These are phyloP conservation scores for Nothobranchius furzeri DNA, from an alignment of 2,113 vertebrate species.

Conservation along the genomic window DNA sequence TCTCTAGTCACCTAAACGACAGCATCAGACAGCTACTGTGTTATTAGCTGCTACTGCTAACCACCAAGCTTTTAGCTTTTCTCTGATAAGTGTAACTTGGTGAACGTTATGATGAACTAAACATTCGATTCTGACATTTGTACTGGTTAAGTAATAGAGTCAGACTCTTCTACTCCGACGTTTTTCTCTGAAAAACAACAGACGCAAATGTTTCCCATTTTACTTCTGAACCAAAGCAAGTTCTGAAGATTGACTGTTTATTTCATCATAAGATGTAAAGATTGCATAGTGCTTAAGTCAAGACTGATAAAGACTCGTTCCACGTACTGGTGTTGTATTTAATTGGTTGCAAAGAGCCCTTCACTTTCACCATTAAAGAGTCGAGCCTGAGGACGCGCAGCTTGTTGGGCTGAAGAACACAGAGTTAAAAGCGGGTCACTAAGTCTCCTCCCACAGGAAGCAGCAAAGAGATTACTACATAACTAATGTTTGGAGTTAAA, in stretches of 20 bases:
- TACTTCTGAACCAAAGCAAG: neutral
- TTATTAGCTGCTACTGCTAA: neutral
- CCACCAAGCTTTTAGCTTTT: slow-evolving; percentile 36
- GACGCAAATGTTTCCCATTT: neutral
- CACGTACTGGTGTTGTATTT: slow-evolving; percentile 37
- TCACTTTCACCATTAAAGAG: slow-evolving; percentile 54
- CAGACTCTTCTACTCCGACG: neutral
- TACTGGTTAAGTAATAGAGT: neutral
- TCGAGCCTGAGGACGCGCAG: slow-evolving; percentile 35
- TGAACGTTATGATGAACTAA: slow-evolving; percentile 50
- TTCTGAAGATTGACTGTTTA: slow-evolving; percentile 25
- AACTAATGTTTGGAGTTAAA: slow-evolving; percentile 41
- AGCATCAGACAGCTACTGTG: too few species aligned
- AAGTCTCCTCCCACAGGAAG: slow-evolving; percentile 20
- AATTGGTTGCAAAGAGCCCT: slow-evolving; percentile 64
- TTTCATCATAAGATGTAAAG: slow-evolving; percentile 47
- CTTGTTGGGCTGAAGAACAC: slow-evolving; percentile 31
- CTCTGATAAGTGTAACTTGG: slow-evolving; percentile 1
- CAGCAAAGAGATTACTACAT: slow-evolving; percentile 33
- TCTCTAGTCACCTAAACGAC: too few species aligned
- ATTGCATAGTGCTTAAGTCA: slow-evolving; percentile 18
- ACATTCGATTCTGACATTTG: slow-evolving; percentile 6
- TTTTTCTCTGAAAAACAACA: neutral
- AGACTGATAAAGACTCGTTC: slow-evolving; percentile 45
- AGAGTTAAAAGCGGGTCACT: slow-evolving; percentile 46